A percentile compares a stretch with the other conserved stretches of the same genome.
phyloP scores from a whole-genome alignment of 2,797 vertebrate species.

The Peromyscus attwateri region DNA sequence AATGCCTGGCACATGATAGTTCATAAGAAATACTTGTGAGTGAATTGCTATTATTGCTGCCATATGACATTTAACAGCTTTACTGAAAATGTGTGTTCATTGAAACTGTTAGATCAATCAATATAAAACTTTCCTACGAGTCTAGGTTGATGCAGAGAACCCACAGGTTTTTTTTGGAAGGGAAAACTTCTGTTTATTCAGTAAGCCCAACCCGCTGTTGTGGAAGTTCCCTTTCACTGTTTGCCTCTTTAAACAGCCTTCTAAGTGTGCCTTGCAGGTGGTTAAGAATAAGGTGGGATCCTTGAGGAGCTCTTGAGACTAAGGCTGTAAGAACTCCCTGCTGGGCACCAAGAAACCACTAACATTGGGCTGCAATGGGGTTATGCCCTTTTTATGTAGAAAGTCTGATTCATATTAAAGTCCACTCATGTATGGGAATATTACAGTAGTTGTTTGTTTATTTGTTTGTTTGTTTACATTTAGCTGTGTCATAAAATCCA shows the following conservation, averaged over 20 bases:
- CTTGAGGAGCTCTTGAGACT: background rate
- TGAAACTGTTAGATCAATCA: background rate
- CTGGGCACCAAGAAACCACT: background rate
- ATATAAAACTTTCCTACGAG: background rate
- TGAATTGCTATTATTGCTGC: background rate
- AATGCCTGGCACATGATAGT: background rate
- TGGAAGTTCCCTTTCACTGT: background rate
- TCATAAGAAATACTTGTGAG: background rate
- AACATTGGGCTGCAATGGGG: background rate
- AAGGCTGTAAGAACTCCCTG: background rate
- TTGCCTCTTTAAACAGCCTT: conserved; percentile 6
- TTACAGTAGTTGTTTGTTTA: background rate
- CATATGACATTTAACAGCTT: conserved; percentile 40
- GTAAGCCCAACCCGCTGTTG: background rate
- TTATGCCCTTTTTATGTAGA: background rate
- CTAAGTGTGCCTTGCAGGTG: background rate
- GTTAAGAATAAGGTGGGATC: background rate
- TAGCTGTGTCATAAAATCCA: background rate
- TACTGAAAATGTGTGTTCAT: conserved; percentile 46
- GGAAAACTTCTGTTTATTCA: background rate
- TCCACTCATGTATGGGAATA: background rate
- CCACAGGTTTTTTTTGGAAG: background rate
- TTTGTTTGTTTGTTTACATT: background rate
- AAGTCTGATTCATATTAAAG: background rate
- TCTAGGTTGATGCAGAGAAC: conserved; percentile 10